phyloP scores from a whole-genome alignment of 37 sponge, comb jelly and placozoan genomes.

The Oopsacas minuta region DNA sequence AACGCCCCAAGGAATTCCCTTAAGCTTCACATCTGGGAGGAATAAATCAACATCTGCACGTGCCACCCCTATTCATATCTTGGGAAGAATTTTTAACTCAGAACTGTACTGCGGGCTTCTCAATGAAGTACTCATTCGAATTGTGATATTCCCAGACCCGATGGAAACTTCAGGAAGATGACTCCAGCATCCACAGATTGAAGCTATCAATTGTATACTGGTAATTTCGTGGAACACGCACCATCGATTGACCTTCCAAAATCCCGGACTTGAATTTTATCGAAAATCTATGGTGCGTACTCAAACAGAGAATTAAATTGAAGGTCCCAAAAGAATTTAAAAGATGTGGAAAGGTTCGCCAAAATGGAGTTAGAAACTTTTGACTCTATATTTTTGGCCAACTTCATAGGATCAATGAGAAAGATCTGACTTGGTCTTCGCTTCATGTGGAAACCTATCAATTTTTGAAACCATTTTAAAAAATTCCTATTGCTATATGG shows the following conservation, averaged over 20 bases:
- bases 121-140: neutral
- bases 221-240: neutral
- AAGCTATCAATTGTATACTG: neutral
- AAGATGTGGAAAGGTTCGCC: neutral
- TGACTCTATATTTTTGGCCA: neutral
- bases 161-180: neutral
- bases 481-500: neutral
- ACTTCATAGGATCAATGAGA: neutral
- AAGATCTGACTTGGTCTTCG: neutral
- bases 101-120: neutral
- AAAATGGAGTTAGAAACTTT: neutral
- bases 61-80: neutral
- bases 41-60: neutral
- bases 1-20: neutral
- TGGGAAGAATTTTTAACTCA: neutral
- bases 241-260: neutral
- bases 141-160: neutral
- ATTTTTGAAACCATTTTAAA: neutral
- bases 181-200: neutral
- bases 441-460: neutral
- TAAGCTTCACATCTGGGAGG: neutral
- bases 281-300: neutral
- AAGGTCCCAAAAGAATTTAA: neutral
- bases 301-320: neutral
- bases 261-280: neutral